Evolutionary conservation across 2,797 vertebrate genomes (phyloP), one percentile per base, ranked within the genome.

Genomic region (Vultur gryphus): DNA sequence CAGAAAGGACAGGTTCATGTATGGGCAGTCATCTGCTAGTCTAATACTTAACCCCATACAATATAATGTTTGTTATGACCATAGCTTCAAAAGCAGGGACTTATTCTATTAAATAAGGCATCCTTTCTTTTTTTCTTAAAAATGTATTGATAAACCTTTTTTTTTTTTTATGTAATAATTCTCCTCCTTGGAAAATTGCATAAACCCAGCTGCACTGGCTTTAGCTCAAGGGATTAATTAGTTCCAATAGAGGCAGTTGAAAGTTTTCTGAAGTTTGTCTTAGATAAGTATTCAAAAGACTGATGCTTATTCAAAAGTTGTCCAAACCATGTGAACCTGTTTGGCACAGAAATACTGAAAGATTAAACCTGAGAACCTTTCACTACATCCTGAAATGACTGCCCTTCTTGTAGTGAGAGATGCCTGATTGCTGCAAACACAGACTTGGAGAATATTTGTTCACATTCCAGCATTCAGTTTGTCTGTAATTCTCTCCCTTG

Each of bases 221-320:
- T 92, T 91, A 88, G 12, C n/a, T 79, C 70, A 82, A 82, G 52
- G 66, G 59, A 83, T 93, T 94, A 92, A 92, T 94, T 94, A 90
- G 37, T 61, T 93, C 70, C 70, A 77, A 80, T 18, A 80, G 55
- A 90, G 31, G 49, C 13, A 70, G 55, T 9, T 92, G 71, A 87
- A 93, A 70, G 6, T 84, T 93, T 90, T 80, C 78, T 0, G 13
- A 82, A 78, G 44, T 87, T 93, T 93, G 65, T 87, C 41, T 95
- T 93, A 89, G 66, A 44, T 79, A 96, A 93, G 65, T 71, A 70
- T 93, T 86, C 37, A 80, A 76, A 93, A 79, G 78, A 73, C 65
- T 83, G 73, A 88, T 87, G 59, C 23, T 73, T 93, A 79, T 84
- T 95, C 67, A 84, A 64, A 93, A 80, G 24, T 59, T 91, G 44